A percentile compares a stretch with the other conserved stretches of the same genome.
These are phyloP conservation scores for Cnemophilus loriae DNA, from an alignment of 2,113 vertebrate species.

Conservation along the genomic window DNA sequence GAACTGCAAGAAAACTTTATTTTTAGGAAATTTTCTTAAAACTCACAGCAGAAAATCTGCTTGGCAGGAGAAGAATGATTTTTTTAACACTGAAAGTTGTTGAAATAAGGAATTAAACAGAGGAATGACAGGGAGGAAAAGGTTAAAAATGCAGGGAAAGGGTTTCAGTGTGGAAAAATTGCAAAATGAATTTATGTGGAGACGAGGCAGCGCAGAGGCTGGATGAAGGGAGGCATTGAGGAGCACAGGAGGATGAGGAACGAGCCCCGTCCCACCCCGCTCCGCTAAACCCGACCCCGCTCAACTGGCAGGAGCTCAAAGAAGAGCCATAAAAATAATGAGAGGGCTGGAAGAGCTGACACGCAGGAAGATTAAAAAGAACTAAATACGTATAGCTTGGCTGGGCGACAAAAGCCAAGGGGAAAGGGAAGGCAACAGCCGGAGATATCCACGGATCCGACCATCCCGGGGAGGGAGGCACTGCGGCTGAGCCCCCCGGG, in stretches of 20 bases:
- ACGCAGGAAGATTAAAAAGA: slow-evolving; percentile 23
- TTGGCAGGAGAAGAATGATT: fast-evolving
- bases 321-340: slow-evolving; percentile 45
- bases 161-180: neutral
- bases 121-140: neutral
- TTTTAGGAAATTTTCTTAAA: neutral
- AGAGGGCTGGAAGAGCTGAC: slow-evolving; percentile 47
- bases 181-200: neutral
- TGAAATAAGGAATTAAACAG: neutral
- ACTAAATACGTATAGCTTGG: neutral
- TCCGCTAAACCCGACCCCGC: neutral
- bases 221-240: slow-evolving; percentile 2
- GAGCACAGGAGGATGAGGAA: neutral
- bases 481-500: neutral
- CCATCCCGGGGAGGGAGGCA: neutral
- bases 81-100: neutral
- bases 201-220: neutral
- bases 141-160: neutral
- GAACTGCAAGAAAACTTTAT: neutral
- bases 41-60: neutral
- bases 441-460: neutral
- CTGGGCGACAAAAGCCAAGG: neutral
- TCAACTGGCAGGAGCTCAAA: slow-evolving; percentile 14
- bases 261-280: neutral
- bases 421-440: neutral